Conservation (phyloP, 2,113 vertebrate species). For the Cichladusa arquata region DNA sequence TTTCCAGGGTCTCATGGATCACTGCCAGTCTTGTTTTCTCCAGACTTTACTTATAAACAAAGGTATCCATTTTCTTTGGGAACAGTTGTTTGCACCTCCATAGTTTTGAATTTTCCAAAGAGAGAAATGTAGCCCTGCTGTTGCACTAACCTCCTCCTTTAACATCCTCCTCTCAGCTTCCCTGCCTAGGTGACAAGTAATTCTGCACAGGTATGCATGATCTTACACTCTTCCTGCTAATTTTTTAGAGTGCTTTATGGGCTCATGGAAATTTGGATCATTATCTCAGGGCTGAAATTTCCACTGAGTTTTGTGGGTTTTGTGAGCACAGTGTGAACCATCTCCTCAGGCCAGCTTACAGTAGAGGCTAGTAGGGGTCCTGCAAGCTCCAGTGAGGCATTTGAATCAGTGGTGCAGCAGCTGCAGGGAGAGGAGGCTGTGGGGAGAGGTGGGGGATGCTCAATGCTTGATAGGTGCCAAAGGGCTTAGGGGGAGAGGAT, state of each 20-base stretch:
- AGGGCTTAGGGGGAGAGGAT: background rate
- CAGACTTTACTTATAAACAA: background rate
- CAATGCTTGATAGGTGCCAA: background rate
- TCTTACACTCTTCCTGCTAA: background rate
- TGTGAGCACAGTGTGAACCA: constrained; percentile 32
- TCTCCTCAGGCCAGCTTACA: background rate
- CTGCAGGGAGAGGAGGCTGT: background rate
- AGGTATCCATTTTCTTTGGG: background rate
- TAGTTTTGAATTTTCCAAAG: background rate
- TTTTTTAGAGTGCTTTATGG: constrained; percentile 34
- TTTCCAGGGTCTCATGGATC: background rate
- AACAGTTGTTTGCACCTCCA: background rate
- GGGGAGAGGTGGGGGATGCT: background rate
- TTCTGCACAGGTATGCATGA: constrained; percentile 27
- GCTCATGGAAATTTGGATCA: constrained; percentile 57
- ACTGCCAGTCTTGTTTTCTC: background rate
- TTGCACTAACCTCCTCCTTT: background rate
- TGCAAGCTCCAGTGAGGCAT: constrained; percentile 14
- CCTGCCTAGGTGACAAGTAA: background rate
- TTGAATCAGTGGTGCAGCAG: constrained; percentile 26
- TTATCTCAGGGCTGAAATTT: constrained; percentile 51
- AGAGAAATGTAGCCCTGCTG: background rate
- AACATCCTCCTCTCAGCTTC: background rate
- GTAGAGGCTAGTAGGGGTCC: background rate
- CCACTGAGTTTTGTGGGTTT: constrained; percentile 15